phyloP scores from a whole-genome alignment of 2,888 invertebrate species.

The Lasioglossum villosulum region DNA sequence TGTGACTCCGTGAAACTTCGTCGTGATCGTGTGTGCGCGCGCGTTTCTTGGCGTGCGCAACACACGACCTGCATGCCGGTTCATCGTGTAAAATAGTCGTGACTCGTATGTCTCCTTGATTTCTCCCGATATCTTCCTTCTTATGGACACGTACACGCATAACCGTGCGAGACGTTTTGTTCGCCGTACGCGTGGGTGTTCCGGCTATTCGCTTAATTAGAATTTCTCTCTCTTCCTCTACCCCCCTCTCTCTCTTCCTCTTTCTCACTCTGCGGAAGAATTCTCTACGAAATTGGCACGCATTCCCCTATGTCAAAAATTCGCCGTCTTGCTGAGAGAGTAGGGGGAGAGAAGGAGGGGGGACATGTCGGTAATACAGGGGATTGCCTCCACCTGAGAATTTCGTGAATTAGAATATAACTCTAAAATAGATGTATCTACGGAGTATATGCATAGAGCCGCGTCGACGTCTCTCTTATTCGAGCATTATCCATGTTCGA shows the following conservation, averaged over 20 bases:
- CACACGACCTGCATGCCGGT: slow-evolving; percentile 54
- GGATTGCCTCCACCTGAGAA: background rate
- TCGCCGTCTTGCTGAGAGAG: slow-evolving; percentile 1
- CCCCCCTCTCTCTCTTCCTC: background rate
- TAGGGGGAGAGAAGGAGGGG: background rate
- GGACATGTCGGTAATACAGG: slow-evolving; percentile 3
- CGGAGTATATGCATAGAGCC: background rate
- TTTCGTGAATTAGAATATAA: background rate
- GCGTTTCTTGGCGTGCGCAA: slow-evolving; percentile 61
- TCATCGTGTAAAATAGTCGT: slow-evolving; percentile 55
- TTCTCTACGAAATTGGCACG: background rate
- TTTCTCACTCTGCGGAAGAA: background rate
- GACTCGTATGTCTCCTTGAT: slow-evolving; percentile 36
- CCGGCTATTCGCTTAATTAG: background rate
- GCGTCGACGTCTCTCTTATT: background rate
- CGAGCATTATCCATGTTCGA: background rate
- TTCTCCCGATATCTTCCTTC: slow-evolving; percentile 18
- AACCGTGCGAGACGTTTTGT: background rate
- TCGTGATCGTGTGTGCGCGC: slow-evolving; percentile 29
- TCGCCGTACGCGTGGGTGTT: background rate
- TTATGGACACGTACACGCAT: background rate
- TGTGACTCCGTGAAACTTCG: slow-evolving; percentile 31
- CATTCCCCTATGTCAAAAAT: background rate
- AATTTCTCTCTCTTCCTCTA: background rate
- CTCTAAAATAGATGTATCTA: background rate